These are phyloP conservation scores for Carassius carassius DNA, from an alignment of 2,113 vertebrate species.

Conservation along the genomic window DNA sequence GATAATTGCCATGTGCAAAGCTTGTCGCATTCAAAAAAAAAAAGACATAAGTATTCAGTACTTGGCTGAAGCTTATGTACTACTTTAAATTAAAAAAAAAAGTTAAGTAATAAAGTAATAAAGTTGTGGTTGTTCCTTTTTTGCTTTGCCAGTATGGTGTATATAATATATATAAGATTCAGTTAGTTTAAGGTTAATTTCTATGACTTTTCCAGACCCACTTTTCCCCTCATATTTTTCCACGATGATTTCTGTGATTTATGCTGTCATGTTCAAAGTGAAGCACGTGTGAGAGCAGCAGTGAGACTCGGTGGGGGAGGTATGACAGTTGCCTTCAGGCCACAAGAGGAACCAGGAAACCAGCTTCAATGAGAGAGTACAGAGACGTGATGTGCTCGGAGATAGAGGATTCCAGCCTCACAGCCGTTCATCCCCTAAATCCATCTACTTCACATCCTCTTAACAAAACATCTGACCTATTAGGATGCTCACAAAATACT, in stretches of 20 bases:
- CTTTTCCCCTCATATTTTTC: background rate
- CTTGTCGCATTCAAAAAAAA: no score
- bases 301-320: slow-evolving; percentile 12
- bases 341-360: slow-evolving; percentile 60
- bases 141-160: no score
- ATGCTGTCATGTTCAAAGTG: background rate
- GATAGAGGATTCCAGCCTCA: slow-evolving; percentile 16
- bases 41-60: no score
- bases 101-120: no score
- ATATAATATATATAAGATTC: no score
- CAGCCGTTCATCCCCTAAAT: slow-evolving; percentile 1
- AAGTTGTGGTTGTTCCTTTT: no score
- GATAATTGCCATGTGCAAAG: no score
- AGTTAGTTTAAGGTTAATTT: no score
- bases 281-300: background rate
- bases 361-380: slow-evolving; percentile 41
- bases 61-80: no score
- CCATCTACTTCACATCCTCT: slow-evolving; percentile 18
- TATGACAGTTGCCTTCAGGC: slow-evolving; percentile 30
- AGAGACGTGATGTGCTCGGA: slow-evolving; percentile 38
- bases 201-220: background rate
- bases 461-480: slow-evolving; percentile 1
- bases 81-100: no score
- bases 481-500: background rate
- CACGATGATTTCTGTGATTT: background rate